Base-by-base conservation (phyloP, 2,113 vertebrate species). In the Phalacrocorax carbo region DNA sequence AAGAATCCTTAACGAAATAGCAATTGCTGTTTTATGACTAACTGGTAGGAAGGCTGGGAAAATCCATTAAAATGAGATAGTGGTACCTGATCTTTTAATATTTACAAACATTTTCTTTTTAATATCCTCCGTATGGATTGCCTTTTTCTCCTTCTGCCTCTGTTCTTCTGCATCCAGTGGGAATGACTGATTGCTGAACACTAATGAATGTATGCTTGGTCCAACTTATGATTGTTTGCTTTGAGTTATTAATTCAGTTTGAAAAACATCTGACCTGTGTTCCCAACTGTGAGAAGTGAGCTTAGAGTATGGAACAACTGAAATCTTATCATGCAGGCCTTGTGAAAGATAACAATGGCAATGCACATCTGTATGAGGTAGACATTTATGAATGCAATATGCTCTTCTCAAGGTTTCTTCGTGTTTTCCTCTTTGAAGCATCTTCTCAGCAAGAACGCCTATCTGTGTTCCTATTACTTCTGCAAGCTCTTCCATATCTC, bases 401-500 rank as follows among this genome's bases (percentile, higher is more conserved):
- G 22, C 27, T 82, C 29, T 76, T 64, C 55, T 75, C 57, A 18
- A n/a, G 38, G 13, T n/a, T 87, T 85, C 65, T 77, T 83, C 64
- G 11, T 12, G 8, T 88, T 86, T 94, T 88, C n/a, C n/a, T 82
- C 48, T 88, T 72, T 61, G 36, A 75, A 80, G 30, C 17, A 38
- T 29, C 71, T 76, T 71, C 68, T 65, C 36, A 70, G 61, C 40
- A 71, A 91, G 62, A 77, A 21, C 40, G 54, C 49, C 88, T 55
- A 57, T 18, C 71, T 64, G 3, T 66, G n/a, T 27, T 93, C 82
- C 89, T 57, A 46, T 68, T 46, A 46, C 80, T 82, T 87, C 65
- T 19, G 61, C 86, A 90, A 89, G 71, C 57, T 84, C 26, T 58
- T 94, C 95, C 68, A 49, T 82, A 95, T 95, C 91, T 89, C 87